Evolutionary conservation across 2,888 invertebrate species (phyloP), one percentile per base, ranked within the genome.

Genomic region (Eretmocerus hayati): DNA sequence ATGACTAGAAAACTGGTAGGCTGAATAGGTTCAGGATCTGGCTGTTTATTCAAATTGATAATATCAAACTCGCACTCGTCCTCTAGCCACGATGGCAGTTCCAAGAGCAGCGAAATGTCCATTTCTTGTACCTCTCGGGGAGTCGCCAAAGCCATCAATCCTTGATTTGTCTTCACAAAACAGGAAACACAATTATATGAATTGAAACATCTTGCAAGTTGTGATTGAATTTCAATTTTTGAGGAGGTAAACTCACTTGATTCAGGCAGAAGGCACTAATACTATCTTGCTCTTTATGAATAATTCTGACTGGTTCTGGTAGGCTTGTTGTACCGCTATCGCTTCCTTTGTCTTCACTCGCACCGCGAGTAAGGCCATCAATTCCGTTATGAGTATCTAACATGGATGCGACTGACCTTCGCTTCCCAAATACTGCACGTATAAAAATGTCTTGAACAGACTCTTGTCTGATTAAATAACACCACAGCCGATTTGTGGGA

Each of bases 261-360:
- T 95, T 96, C 50, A 96, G 80, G 67, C 96, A 95, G 77, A 99
- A 99, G 26, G 97, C 91, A 45, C 93, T 86, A 59, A 99, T 95
- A 48, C 94, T 90, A 72, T 99, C 99, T 74, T 95, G 95, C 67
- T 99, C 99, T 74, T 97, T 96, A 73, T 99, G 97, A 58, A 99
- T 92, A 60, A 99, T 92, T 58, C 95, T 81, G 51, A 94, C 90
- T 9, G 92, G 91, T 65, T 91, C 91, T 50, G 82, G 78, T 50
- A 81, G 67, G 51, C 71, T 70, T n/a, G 63, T 67, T 4, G 71
- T 71, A 37, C 69, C 69, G 48, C 70, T 66, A 47, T 69, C 67
- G 51, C 69, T 67, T 40, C 67, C 68, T 32, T 69, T 72, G 37
- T 69, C 71, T 33, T 69, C 69, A 42, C 58, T 56, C 16, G 64